These are phyloP conservation scores for Papilio protenor DNA, from an alignment of 2,888 invertebrate species.

Conservation along the genomic window DNA sequence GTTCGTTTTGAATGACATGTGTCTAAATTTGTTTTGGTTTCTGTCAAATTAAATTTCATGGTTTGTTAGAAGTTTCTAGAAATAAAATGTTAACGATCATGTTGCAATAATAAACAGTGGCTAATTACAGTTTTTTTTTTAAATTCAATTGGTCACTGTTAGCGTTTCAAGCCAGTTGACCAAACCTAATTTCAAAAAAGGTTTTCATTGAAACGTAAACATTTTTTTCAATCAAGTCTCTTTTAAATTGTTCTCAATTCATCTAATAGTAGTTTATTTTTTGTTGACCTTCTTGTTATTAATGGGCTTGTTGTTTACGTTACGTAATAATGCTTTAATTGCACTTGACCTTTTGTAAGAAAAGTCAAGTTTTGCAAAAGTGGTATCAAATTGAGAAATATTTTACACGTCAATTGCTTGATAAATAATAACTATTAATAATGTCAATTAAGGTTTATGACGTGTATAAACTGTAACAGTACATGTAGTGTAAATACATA, in stretches of 20 bases:
- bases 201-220: neutral
- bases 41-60: slow-evolving; percentile 17
- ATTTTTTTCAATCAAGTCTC: neutral
- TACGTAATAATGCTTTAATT: neutral
- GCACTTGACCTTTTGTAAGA: neutral
- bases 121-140: neutral
- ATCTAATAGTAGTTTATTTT: neutral
- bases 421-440: slow-evolving; percentile 6
- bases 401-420: neutral
- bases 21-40: slow-evolving; percentile 18
- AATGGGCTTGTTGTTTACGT: neutral
- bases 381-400: neutral
- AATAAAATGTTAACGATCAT: neutral
- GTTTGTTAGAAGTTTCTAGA: neutral
- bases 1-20: slow-evolving; percentile 18
- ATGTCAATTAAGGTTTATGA: neutral
- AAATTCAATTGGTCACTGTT: neutral
- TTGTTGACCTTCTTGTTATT: neutral
- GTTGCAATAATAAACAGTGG: neutral
- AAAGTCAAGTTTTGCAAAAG: neutral
- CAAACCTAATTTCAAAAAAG: neutral
- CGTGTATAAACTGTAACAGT: neutral
- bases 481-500: neutral
- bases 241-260: neutral
- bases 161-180: neutral